phyloP scores from a whole-genome alignment of 1,140 invertebrate species.

The Caenorhabditis latens region DNA sequence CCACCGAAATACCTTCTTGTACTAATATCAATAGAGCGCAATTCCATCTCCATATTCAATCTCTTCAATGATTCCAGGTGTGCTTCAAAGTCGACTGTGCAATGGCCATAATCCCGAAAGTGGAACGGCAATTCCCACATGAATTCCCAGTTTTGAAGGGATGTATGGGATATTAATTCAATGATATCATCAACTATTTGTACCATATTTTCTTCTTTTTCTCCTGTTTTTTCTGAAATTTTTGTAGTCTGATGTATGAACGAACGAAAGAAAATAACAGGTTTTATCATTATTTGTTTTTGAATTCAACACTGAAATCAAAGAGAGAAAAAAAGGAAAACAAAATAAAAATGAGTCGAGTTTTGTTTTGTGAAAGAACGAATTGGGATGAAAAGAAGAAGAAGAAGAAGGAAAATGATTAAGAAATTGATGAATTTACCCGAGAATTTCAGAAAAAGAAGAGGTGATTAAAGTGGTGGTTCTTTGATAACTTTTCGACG shows the following conservation, averaged over 20 bases:
- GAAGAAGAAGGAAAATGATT: not conserved
- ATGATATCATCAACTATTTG: not conserved
- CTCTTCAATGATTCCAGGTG: not conserved
- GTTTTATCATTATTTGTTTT: not conserved
- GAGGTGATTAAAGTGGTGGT: conserved; percentile 14
- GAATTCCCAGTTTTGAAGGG: conserved; percentile 38
- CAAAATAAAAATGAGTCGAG: not conserved
- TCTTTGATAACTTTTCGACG: conserved; percentile 45
- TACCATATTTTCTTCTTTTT: not conserved
- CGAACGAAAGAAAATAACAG: not conserved
- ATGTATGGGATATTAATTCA: conserved; percentile 37
- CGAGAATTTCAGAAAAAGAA: not conserved
- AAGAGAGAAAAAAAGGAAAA: not conserved
- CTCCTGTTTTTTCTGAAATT: not conserved
- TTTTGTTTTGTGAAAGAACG: not conserved
- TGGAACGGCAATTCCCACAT: not conserved
- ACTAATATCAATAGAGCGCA: not conserved
- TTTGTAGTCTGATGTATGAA: not conserved
- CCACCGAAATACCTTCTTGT: too few relatives aligned
- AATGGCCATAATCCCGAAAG: conserved; percentile 30
- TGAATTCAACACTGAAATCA: not conserved
- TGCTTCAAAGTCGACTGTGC: conserved; percentile 49
- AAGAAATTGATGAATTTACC: not conserved
- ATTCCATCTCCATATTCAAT: not conserved
- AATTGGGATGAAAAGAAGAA: not conserved